phyloP scores from a whole-genome alignment of 1,140 invertebrate species.

The Neelides sp. region DNA sequence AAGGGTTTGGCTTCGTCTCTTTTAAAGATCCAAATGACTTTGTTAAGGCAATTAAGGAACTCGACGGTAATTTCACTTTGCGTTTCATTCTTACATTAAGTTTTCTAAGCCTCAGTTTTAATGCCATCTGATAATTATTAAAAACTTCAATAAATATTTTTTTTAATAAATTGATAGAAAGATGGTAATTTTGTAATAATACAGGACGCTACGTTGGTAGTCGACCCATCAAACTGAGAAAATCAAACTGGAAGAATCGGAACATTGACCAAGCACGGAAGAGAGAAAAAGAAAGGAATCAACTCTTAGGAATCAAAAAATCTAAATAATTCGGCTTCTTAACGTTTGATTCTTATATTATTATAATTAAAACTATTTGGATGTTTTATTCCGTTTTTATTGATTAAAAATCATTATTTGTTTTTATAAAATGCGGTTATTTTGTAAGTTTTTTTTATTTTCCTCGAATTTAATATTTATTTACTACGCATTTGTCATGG shows the following conservation, averaged over 20 bases:
- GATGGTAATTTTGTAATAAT: constrained; percentile 18
- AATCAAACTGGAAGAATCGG: constrained; percentile 90
- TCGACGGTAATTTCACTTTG: constrained; percentile 55
- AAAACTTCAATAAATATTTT: constrained; percentile 16
- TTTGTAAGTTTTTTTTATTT: too few relatives aligned
- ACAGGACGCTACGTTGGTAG: constrained; percentile 89
- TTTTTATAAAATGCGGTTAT: too few relatives aligned
- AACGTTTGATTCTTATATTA: too few relatives aligned
- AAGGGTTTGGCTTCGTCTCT: constrained; percentile 97
- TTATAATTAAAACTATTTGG: too few relatives aligned
- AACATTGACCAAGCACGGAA: constrained; percentile 85
- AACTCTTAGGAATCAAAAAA: constrained; percentile 16
- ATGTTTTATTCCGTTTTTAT: too few relatives aligned
- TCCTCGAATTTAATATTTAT: too few relatives aligned
- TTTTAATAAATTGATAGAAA: constrained; percentile 9
- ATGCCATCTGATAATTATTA: not conserved
- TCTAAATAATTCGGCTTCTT: too few relatives aligned
- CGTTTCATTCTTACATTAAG: constrained; percentile 15
- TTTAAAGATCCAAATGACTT: constrained; percentile 97
- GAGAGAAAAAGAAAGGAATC: constrained; percentile 75
- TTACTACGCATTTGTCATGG: too few relatives aligned
- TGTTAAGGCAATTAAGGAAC: constrained; percentile 95
- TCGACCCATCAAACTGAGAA: constrained; percentile 90
- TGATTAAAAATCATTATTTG: too few relatives aligned
- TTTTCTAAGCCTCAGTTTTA: not conserved